Evolutionary conservation across 2,888 invertebrate genomes (phyloP).

Genomic region (Zootermopsis nevadensis): DNA sequence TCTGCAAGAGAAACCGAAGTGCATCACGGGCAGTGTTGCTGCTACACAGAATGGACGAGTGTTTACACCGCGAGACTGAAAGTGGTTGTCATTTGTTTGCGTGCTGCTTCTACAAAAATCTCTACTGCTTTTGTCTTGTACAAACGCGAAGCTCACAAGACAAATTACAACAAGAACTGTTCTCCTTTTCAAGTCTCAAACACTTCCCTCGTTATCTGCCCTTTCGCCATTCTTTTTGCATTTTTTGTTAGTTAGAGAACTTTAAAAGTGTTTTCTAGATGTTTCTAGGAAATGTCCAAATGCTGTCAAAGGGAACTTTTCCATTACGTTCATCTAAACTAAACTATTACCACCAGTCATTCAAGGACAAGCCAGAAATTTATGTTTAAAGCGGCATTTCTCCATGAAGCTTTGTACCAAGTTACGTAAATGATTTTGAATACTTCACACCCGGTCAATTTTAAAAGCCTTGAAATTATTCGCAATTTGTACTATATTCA

Average conservation of each 20-base stretch:
- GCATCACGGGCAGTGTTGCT: background rate
- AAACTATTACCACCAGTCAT: too few species aligned
- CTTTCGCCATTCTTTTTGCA: background rate
- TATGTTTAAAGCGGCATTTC: too few species aligned
- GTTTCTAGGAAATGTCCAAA: background rate
- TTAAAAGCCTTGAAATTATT: too few species aligned
- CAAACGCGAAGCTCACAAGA: background rate
- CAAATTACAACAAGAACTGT: background rate
- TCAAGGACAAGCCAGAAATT: too few species aligned
- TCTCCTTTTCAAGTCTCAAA: constrained; percentile 5
- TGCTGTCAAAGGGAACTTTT: background rate
- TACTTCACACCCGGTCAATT: too few species aligned
- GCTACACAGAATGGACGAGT: constrained; percentile 3
- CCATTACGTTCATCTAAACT: background rate
- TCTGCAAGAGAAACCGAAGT: background rate
- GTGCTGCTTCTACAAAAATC: background rate
- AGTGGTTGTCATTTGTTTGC: constrained; percentile 31
- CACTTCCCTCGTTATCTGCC: background rate
- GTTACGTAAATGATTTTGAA: too few species aligned
- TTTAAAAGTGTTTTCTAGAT: background rate
- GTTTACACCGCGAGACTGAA: constrained; percentile 31
- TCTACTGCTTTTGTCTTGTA: background rate
- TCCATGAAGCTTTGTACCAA: too few species aligned
- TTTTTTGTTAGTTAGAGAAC: background rate
- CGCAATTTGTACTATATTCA: too few species aligned